Percentiles rank a stretch among this genome's conserved stretches.
phyloP scores from a whole-genome alignment of 2,797 vertebrate genomes.

The Clarias fuscus region DNA sequence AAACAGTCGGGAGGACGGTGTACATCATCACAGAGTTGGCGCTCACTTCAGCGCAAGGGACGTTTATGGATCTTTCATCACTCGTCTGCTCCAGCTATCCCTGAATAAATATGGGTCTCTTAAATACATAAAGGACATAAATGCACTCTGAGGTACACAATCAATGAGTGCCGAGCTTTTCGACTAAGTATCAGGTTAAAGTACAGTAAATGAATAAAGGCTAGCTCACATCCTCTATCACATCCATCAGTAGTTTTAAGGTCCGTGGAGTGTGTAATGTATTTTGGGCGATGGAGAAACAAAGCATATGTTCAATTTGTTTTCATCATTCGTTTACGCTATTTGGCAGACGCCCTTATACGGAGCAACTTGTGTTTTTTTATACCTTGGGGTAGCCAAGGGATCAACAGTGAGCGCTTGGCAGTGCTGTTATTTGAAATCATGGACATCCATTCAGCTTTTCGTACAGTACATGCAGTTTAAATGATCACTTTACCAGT shows the following conservation, averaged over 20 bases:
- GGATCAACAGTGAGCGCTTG: too few species aligned
- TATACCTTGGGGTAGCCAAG: too few species aligned
- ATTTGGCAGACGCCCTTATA: too few species aligned
- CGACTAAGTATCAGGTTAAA: neutral
- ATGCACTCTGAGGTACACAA: neutral
- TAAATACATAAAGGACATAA: neutral
- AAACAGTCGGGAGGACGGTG: slow-evolving; percentile 14
- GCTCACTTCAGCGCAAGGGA: neutral
- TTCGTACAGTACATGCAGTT: neutral
- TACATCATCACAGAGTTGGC: neutral
- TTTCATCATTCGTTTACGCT: too few species aligned
- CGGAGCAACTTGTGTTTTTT: too few species aligned
- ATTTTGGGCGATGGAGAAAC: neutral
- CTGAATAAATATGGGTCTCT: neutral
- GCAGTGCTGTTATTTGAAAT: too few species aligned
- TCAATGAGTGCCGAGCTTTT: neutral
- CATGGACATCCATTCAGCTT: too few species aligned
- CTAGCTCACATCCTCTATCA: neutral
- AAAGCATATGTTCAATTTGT: neutral
- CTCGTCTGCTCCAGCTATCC: neutral
- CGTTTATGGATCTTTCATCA: neutral
- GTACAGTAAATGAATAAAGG: neutral
- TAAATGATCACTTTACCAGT: neutral
- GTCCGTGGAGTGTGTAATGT: neutral
- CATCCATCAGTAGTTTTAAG: slow-evolving; percentile 28